These are phyloP conservation scores for Parapsyche elsis DNA, from an alignment of 1,140 invertebrate species.

Conservation along the genomic window DNA sequence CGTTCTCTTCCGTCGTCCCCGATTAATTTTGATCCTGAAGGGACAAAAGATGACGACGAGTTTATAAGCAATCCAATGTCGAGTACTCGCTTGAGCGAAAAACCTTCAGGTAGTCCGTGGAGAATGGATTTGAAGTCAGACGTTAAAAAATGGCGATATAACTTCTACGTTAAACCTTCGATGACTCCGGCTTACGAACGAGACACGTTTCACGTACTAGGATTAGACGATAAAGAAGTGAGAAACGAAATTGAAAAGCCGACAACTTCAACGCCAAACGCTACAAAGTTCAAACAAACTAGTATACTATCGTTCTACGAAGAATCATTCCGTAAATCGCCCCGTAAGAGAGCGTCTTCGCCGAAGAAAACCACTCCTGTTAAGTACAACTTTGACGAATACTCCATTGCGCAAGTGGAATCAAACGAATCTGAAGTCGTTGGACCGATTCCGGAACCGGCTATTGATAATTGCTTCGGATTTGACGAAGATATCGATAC, in stretches of 20 bases:
- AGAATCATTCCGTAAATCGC: constrained; percentile 46
- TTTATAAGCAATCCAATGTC: too few species aligned
- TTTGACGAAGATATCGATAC: constrained; percentile 49
- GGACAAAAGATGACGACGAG: too few species aligned
- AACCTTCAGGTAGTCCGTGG: constrained; percentile 51
- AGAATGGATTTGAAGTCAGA: constrained; percentile 48
- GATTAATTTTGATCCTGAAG: background rate
- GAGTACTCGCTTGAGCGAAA: constrained; percentile 2
- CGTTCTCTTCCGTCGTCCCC: background rate
- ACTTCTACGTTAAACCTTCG: constrained; percentile 52
- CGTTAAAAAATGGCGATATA: constrained; percentile 51
- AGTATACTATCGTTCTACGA: constrained; percentile 54
- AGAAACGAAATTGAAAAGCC: background rate
- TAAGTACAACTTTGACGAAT: constrained; percentile 38
- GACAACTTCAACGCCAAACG: background rate
- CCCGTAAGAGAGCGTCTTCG: constrained; percentile 33
- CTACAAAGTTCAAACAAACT: constrained; percentile 42
- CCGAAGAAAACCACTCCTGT: constrained; percentile 38
- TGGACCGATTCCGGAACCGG: constrained; percentile 26
- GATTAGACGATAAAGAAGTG: constrained; percentile 43
- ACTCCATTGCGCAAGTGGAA: background rate
- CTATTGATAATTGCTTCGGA: constrained; percentile 52
- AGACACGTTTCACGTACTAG: constrained; percentile 51
- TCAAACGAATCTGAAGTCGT: background rate
- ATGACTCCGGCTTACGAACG: constrained; percentile 54